Base-by-base conservation (phyloP, 2,113 vertebrate genomes). In the Lepidothrix coronata region DNA sequence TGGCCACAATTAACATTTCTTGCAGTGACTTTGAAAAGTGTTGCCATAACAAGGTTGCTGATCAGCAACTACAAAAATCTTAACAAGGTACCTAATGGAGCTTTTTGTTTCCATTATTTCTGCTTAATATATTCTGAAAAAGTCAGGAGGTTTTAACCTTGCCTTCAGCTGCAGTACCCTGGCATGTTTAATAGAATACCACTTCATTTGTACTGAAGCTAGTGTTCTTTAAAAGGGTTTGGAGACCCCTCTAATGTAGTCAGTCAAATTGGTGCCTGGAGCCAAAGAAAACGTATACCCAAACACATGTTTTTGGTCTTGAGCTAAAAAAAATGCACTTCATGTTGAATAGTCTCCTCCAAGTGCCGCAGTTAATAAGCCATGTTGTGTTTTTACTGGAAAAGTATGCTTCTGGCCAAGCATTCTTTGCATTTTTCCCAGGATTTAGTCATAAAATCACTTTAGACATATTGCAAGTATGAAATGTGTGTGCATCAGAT, bases 351-450 rank as follows among this genome's bases (percentile, higher is more conserved):
- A 97, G 87, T 15, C 85, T 91, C 65, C 91, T 97, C 94, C 96
- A 96, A 98, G 92, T 96, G 93, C 95, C 18, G 71, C 91, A 96
- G 94, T 97, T 97, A 98, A 98, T 96, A 96, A 96, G 91, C 95
- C 85, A 81, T 95, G 93, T 95, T 97, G 88, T 98, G 97, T 98
- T 98, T 98, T 97, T 97, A 95, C 97, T 98, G 97, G 98, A 97
- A 97, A 98, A 97, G 90, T 93, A 57, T 85, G 91, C 85, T 96
- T 96, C 95, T 92, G 91, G 97, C 97, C 97, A 97, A 95, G 96
- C 97, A 98, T 98, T 98, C 98, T 97, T 97, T 89, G 97, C 97
- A 97, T 98, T 97, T 98, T 98, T 97, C 97, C 97, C 97, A 98
- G 96, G 97, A 98, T 98, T 97, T 98, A 98, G 97, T 97, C 96